Base-by-base conservation (phyloP, 2,888 invertebrate genomes). In the Dexiosoma caninum region DNA sequence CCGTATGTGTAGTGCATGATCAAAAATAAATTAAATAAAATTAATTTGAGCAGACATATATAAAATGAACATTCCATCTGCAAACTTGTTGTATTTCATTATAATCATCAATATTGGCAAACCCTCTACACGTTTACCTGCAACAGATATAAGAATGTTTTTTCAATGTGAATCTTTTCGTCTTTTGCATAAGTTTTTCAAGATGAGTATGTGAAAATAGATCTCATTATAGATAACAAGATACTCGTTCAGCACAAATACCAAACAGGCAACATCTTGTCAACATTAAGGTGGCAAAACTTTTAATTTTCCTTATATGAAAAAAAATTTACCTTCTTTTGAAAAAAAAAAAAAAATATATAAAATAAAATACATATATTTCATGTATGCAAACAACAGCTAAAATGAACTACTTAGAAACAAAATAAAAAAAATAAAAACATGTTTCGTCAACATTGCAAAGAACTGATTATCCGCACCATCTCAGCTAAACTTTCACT, bases 161-260 rank as follows among this genome's bases (percentile, higher is more conserved):
- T 78, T 76, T 75, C 69, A 64, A 66, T 81, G 66, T 60, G 30
- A 78, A 71, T 27, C 32, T 64, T 64, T 71, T 71, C 16, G 49
- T 49, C 53, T 71, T 71, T 78, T 78, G 57, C 32, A 64, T 51
- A 66, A 42, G 51, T 51, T 57, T 51, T 78, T 66, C 57, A 70
- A 51, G 35, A 19, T 32, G 32, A 70, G 74, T 72, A 78, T 82
- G 80, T 82, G 76, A 80, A 83, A 84, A 84, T 80, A 78, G 84
- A 84, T 84, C 84, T 84, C 84, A 84, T 84, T 84, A 84, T 84
- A 84, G 84, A 84, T 84, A 84, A 84, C 83, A 83, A 84, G 83
- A 78, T 82, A 82, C 83, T 84, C 53, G 62, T 72, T 72, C 81
- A 82, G 82, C 76, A 66, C 14, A 72, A 51, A 75, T 75, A 69